phyloP scores from a whole-genome alignment of 2,888 invertebrate genomes.

The Troides helena region DNA sequence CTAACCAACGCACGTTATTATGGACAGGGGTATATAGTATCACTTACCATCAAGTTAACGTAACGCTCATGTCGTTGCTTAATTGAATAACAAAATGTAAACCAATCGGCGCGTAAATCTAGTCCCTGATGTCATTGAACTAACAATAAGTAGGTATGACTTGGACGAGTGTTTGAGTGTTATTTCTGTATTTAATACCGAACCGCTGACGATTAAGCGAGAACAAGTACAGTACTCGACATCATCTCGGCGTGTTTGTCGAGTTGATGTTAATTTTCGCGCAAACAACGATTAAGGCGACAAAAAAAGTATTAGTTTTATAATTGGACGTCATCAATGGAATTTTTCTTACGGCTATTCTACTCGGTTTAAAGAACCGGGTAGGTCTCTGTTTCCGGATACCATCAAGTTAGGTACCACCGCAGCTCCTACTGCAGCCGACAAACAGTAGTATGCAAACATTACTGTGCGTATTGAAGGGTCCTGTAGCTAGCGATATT shows the following conservation, averaged over 20 bases:
- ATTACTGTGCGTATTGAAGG: no score
- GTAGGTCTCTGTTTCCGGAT: no score
- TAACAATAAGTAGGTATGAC: neutral
- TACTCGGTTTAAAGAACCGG: neutral
- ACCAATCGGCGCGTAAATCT: neutral
- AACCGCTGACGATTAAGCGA: neutral
- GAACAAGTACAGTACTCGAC: neutral
- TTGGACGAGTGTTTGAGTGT: neutral
- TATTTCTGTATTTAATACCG: neutral
- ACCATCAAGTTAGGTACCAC: no score
- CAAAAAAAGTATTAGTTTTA: neutral
- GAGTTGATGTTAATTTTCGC: slow-evolving; percentile 15
- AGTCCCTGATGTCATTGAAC: slow-evolving; percentile 1
- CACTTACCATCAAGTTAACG: no score
- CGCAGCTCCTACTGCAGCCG: no score
- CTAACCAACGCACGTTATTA: no score
- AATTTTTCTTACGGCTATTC: neutral
- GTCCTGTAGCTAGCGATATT: no score
- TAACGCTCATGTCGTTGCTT: no score
- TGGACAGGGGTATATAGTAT: no score
- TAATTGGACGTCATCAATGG: neutral
- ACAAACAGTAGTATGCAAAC: no score
- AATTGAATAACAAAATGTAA: no score
- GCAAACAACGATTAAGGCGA: slow-evolving; percentile 7
- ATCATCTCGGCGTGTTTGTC: neutral